Evolutionary conservation across 2,888 invertebrate species (phyloP).

Genomic region (Coleophora deauratella): DNA sequence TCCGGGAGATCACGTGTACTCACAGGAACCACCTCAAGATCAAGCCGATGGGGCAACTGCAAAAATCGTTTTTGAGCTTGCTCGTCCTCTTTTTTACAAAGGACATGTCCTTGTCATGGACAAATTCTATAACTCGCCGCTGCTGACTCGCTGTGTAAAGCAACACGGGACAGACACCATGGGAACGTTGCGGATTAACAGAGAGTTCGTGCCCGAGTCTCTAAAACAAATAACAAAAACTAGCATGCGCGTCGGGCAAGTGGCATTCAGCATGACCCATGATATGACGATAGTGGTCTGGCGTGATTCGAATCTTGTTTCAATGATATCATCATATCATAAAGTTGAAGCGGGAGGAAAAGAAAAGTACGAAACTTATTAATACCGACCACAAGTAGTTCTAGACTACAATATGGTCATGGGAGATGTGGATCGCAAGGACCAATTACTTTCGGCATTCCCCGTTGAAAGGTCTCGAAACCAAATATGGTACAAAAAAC

Average conservation of each 20-base stretch:
- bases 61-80: conserved; percentile 2
- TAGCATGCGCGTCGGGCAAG: conserved; percentile 6
- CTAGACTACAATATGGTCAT: conserved; percentile 7
- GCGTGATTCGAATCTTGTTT: conserved; percentile 6
- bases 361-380: not conserved
- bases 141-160: conserved; percentile 11
- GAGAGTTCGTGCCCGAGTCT: conserved; percentile 19
- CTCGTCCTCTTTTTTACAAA: conserved; percentile 6
- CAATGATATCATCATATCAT: conserved; percentile 5
- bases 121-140: conserved; percentile 13
- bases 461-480: conserved; percentile 1
- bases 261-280: not conserved
- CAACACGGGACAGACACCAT: conserved; percentile 9
- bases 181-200: conserved; percentile 16
- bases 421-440: conserved; percentile 7
- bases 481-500: conserved; percentile 9
- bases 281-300: conserved; percentile 3
- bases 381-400: conserved; percentile 1
- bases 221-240: conserved; percentile 13
- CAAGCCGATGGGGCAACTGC: conserved; percentile 2
- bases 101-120: conserved; percentile 15
- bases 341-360: conserved; percentile 2
- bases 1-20: no score
- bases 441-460: conserved; percentile 1
- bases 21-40: no score